Base-by-base conservation (phyloP, 2,888 invertebrate species). In the Epicampocera succincta region DNA sequence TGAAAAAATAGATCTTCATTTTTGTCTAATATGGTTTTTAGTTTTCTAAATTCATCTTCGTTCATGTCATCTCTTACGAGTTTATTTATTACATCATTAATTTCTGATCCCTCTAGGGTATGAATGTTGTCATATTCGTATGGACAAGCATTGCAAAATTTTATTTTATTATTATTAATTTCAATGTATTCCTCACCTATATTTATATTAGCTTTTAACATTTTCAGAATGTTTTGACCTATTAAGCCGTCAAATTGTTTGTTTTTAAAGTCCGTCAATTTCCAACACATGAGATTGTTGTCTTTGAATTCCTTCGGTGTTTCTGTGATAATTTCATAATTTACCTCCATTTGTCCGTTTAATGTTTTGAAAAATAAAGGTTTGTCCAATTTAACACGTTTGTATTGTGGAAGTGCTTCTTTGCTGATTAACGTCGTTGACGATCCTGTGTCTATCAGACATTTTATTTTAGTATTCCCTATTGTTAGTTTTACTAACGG, bases 231-330 rank as follows among this genome's bases (percentile, higher is more conserved):
- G 5, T 25, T 25, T 5, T 25, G n/a, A n/a, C n/a, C n/a, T n/a
- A n/a, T n/a, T n/a, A n/a, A n/a, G n/a, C n/a, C n/a, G 25, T 25
- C 25, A 25, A 17, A 74, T 65, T 5, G 44, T 60, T n/a, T 68
- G 3, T 73, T 17, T 38, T 52, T 71, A 63, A 84, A 85, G 19
- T 65, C 50, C 21, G 80, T 50, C 40, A 84, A 71, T 50, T 85
- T 83, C 68, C 79, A 84, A n/a, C 74, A 83, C 83, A 85, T 85
- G 44, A 63, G 82, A 15, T 77, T 76, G 50, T 83, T 68, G 73
- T 74, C 66, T 40, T 82, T 66, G 58, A 84, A 85, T 71, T 84
- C 83, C 15, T 60, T 4, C 9, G 84, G 78, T 17, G 84, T 42
- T 61, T 78, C 21, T 46, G 84, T 77, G 25, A 82, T 73, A 56